Conservation (phyloP, 2,888 invertebrate species). For the Augiades crinisus region DNA sequence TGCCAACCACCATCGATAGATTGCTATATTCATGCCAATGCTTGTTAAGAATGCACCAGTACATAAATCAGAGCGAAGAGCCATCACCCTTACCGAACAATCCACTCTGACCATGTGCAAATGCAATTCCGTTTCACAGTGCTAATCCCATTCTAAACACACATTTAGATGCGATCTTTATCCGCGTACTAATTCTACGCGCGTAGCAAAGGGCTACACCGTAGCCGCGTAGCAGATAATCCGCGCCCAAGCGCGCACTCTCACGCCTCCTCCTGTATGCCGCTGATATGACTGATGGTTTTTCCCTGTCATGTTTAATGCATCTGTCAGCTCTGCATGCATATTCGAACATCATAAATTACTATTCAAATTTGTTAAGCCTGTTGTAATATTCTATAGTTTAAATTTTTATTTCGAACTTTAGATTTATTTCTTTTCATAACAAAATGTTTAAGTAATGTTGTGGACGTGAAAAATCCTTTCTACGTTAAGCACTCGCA, state of each 20-base stretch:
- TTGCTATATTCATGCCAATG: too few relatives aligned
- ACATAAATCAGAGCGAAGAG: neutral
- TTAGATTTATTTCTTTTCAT: neutral
- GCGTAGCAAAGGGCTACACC: slow-evolving; percentile 64
- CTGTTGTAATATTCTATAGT: neutral
- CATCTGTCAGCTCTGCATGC: slow-evolving; percentile 61
- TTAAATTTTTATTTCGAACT: neutral
- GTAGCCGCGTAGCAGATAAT: slow-evolving; percentile 72
- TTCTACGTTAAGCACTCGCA: neutral
- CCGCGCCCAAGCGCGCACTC: slow-evolving; percentile 69
- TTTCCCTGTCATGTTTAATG: slow-evolving; percentile 72
- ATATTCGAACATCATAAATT: slow-evolving; percentile 45
- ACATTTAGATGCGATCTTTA: slow-evolving; percentile 35
- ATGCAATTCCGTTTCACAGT: slow-evolving; percentile 18
- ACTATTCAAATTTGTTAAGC: slow-evolving; percentile 26
- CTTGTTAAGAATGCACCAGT: too few relatives aligned
- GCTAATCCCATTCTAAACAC: slow-evolving; percentile 30
- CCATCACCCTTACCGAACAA: neutral
- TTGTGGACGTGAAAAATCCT: neutral
- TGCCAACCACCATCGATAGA: too few relatives aligned
- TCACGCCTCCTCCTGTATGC: slow-evolving; percentile 60
- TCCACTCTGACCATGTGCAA: neutral
- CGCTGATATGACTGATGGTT: slow-evolving; percentile 65
- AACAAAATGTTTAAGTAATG: neutral
- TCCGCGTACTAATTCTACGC: slow-evolving; percentile 49